Evolutionary conservation across 2,888 invertebrate species (phyloP), one percentile per base, ranked within the genome.

Genomic region (Chydorus sphaericus): DNA sequence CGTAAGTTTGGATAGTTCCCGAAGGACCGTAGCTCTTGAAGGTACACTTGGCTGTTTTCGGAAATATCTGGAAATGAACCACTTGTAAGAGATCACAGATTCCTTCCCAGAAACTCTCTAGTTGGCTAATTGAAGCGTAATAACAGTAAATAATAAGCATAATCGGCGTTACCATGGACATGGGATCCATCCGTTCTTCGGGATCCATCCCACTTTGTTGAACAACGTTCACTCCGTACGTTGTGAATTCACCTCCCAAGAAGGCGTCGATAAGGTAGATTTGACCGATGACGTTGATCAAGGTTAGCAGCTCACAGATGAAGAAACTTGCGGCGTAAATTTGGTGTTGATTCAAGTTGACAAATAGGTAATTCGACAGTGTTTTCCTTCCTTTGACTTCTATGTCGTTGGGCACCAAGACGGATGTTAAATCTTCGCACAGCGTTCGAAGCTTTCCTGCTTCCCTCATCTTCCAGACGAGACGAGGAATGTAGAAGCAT

Each of bases 361-460:
- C 57, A 26, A 57, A 57, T 16, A 67, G 53, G 58, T 67, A 67
- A 48, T 63, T 62, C n/a, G 64, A 62, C 8, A 67, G 58, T 1
- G 4, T 37, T 7, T 4, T 11, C 8, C n/a, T 54, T 33, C 59
- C 60, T 3, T 59, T 33, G 5, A 58, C 14, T 11, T 52, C 30
- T 10, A 33, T 37, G n/a, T 37, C 36, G 16, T 18, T 33, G 16
- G 16, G 10, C 4, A 52, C 20, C 6, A 36, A 18, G 2, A 52
- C 36, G 31, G 53, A 48, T 62, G n/a, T 66, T 73, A 91, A 79
- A 7, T 89, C 89, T 59, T 88, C 87, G 26, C 88, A 84, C 62
- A 91, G 85, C 80, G 85, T 84, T 62, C 87, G 79, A 59, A 90
- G 79, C 28, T 61, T 59, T 5, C 63, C 63, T 36, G 63, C 64